Percentiles rank a stretch among this genome's conserved stretches.
Evolutionary conservation across 2,888 invertebrate genomes (phyloP).

Genomic region (Microctonus aethiopoides): DNA sequence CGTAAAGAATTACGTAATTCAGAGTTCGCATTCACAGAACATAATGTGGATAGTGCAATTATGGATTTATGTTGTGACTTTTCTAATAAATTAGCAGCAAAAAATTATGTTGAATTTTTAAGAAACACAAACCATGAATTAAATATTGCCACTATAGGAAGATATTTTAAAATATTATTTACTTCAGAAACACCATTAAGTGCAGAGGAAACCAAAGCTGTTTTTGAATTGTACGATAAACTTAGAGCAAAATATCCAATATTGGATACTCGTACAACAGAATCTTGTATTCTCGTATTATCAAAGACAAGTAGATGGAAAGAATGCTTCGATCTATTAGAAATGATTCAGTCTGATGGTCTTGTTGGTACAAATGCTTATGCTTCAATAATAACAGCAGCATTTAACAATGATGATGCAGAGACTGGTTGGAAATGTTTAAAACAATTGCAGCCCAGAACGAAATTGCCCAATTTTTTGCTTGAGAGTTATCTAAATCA

Average conservation of each 20-base stretch:
- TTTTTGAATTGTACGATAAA: conserved; percentile 69
- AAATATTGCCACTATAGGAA: conserved; percentile 72
- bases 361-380: conserved; percentile 69
- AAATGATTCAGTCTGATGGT: conserved; percentile 70
- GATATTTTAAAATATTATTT: conserved; percentile 58
- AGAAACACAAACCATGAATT: conserved; percentile 67
- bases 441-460: conserved; percentile 66
- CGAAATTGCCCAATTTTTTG: conserved; percentile 64
- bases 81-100: conserved; percentile 68
- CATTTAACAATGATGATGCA: conserved; percentile 71
- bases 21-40: conserved; percentile 63
- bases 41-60: conserved; percentile 74
- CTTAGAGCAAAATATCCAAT: conserved; percentile 70
- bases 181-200: conserved; percentile 52
- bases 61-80: conserved; percentile 69
- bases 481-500: conserved; percentile 71
- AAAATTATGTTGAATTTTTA: conserved; percentile 72
- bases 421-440: conserved; percentile 74
- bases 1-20: conserved; percentile 66
- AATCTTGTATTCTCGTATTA: conserved; percentile 73
- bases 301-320: conserved; percentile 76
- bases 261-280: conserved; percentile 73
- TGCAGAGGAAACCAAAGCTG: conserved; percentile 69
- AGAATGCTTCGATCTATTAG: conserved; percentile 72
- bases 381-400: conserved; percentile 70